These are phyloP conservation scores for Champsocephalus esox DNA, from an alignment of 2,797 vertebrate species.

Conservation along the genomic window DNA sequence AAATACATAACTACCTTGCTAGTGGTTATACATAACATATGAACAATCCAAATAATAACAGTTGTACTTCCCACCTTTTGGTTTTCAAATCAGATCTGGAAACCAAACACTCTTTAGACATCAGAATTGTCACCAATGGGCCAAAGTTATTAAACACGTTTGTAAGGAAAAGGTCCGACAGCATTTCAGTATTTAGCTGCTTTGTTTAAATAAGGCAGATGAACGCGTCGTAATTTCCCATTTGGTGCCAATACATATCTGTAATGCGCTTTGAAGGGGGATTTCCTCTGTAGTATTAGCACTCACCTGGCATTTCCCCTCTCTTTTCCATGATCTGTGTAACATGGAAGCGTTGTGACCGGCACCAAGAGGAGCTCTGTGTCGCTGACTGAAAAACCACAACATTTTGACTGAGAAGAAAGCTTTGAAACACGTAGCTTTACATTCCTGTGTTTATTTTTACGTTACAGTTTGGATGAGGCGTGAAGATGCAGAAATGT, in stretches of 20 bases:
- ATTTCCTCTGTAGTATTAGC: constrained; percentile 47
- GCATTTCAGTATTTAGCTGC: constrained; percentile 31
- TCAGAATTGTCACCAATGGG: constrained; percentile 23
- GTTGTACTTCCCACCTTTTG: background rate
- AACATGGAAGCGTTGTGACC: constrained; percentile 27
- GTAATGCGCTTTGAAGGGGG: constrained; percentile 31
- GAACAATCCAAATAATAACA: background rate
- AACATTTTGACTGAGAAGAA: constrained; percentile 15
- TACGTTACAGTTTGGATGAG: constrained; percentile 19
- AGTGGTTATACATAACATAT: background rate
- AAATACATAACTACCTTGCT: too few relatives aligned
- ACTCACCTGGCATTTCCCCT: constrained; percentile 32
- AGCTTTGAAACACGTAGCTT: constrained; percentile 36
- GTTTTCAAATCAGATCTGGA: background rate
- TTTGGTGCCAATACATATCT: constrained; percentile 75
- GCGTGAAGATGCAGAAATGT: constrained; percentile 63
- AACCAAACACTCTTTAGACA: background rate
- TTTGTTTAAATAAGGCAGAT: constrained; percentile 8
- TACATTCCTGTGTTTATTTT: constrained; percentile 30
- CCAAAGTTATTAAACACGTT: constrained; percentile 3
- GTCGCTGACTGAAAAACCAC: constrained; percentile 4
- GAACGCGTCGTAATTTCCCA: constrained; percentile 42
- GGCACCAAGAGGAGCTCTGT: constrained; percentile 23
- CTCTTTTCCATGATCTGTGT: constrained; percentile 22
- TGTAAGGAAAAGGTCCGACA: background rate